Base-by-base conservation (phyloP, 2,797 vertebrate genomes). In the Euthynnus affinis region DNA sequence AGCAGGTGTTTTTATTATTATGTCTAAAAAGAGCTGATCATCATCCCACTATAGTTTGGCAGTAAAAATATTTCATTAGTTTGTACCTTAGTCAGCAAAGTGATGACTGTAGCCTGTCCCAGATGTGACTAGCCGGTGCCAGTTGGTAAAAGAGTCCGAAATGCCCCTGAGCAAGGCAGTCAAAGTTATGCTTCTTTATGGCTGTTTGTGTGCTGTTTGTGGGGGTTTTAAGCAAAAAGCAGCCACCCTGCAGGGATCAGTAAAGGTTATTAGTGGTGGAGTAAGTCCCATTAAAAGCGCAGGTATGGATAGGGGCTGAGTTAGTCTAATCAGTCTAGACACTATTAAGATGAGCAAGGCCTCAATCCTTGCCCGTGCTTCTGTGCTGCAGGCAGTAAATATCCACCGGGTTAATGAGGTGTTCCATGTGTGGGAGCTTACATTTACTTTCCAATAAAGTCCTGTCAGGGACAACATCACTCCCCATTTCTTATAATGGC, bases 381-480 rank as follows among this genome's bases (percentile, higher is more conserved):
- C 67, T 4, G 12, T 67, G 67, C 68, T 78, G 72, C 80, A 78
- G 72, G 80, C 74, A 76, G 79, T 90, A 91, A 90, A 91, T 87
- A 89, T 79, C 78, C 74, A 29, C 73, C 4, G 40, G 81, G 86
- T 91, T 91, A 91, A 92, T 93, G 88, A 92, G 81, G 65, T 86
- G 85, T 85, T 88, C 78, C 63, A n/a, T 75, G 44, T 83, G 85
- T 89, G 73, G 83, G 83, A 80, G 81, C 68, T 83, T 81, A 87
- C 85, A 78, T 89, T 90, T 86, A 86, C 84, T 88, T 81, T 80
- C 83, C 82, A 88, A 89, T 88, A 87, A 89, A 88, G 68, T 78
- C 80, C 87, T 85, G 82, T 74, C 74, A 86, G 67, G 58, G 67
- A 90, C 81, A 78, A 82, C 86, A 90, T 88, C 70, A 64, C 79